Evolutionary conservation across 2,113 vertebrate genomes (phyloP).

Genomic region (Diadophis punctatus): DNA sequence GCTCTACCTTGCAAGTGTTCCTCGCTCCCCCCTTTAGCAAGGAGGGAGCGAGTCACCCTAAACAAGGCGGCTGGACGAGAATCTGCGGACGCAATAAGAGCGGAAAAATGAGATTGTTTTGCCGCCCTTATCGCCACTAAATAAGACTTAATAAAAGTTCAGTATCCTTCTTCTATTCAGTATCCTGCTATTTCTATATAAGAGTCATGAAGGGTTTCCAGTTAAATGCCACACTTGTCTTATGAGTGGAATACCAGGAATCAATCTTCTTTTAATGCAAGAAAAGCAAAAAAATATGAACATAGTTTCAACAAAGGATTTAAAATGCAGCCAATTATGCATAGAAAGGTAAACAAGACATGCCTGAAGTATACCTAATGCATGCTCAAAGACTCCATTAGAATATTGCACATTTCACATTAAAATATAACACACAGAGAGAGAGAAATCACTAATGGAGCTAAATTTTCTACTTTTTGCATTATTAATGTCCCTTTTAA

Average conservation of each 20-base stretch:
- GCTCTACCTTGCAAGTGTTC: too few species aligned
- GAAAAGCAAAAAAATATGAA: background rate
- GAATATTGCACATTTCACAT: background rate
- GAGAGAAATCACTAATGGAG: background rate
- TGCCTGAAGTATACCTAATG: background rate
- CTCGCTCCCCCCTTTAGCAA: too few species aligned
- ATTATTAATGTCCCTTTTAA: background rate
- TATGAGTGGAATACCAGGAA: background rate
- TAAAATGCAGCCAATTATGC: background rate
- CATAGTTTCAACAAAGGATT: background rate
- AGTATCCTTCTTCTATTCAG: too few species aligned
- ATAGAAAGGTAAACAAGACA: background rate
- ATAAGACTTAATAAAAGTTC: too few species aligned
- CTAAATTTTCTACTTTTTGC: background rate
- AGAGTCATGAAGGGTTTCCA: background rate
- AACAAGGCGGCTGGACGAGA: too few species aligned
- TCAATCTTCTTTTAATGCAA: background rate
- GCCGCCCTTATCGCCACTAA: too few species aligned
- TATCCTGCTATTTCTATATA: background rate
- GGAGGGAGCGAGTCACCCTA: too few species aligned
- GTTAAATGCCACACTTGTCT: background rate
- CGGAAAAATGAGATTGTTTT: too few species aligned
- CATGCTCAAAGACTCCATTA: background rate
- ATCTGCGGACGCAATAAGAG: too few species aligned
- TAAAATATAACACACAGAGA: background rate